Base-by-base conservation (phyloP, 2,113 vertebrate genomes). In the Cairina moschata region DNA sequence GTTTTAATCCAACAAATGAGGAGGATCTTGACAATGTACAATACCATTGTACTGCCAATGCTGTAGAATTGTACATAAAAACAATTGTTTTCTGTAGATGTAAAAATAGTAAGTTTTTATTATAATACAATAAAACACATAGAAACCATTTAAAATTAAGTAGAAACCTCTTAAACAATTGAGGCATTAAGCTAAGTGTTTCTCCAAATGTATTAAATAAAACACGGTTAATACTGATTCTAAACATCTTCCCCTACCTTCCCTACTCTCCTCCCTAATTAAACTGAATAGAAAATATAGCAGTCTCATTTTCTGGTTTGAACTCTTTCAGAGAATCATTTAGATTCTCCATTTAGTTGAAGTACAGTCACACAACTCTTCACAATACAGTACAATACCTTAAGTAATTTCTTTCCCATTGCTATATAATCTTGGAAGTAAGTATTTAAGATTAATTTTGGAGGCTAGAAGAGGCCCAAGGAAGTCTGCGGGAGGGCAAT, bases 51-150 rank as follows among this genome's bases (percentile, higher is more conserved):
- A 97, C 80, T 91, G 75, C 86, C 79, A 97, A 95, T 83, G 86
- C 86, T 96, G 96, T 92, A 95, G 85, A 91, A 93, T 78, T 95
- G 89, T 96, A 97, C 97, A 92, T 97, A 97, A 97, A 98, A 97
- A 98, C 88, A 97, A 94, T 94, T 94, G 66, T 72, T 96, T 92
- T 96, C 96, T 96, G 93, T 42, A 97, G 96, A 98, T 97, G 97
- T 96, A 98, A 98, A 98, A 98, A 98, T 96, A 98, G 94, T 97
- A 97, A 91, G 97, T 97, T 97, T 96, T 40, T 40, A 26, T 40
- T 65, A 96, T 96, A 95, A 83, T 91, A 97, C 96, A 95, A 50
- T 92, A 97, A 97, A 97, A 98, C 93, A 97, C 78, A 91, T 86
- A 97, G 97, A 97, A 98, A 98, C 91, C 93, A 88, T 81, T 97